Conservation (phyloP, 2,888 invertebrate genomes). For the Sthenelais limicola region DNA sequence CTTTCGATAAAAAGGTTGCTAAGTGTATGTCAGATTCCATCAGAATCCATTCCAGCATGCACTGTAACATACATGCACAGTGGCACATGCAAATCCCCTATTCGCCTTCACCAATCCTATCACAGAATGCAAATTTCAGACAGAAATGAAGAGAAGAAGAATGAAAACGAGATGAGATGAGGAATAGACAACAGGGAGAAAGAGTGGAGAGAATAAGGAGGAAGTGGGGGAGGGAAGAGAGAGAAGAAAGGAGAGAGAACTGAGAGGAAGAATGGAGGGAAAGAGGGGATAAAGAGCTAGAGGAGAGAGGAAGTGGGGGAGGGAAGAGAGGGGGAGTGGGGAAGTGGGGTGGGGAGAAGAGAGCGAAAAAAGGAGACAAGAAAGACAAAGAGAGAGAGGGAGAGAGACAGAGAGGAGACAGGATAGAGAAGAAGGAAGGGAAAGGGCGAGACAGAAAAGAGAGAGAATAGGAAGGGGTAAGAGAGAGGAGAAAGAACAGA, state of each 20-base stretch:
- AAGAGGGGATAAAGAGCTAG: background rate
- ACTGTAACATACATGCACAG: no score
- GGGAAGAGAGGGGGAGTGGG: no score
- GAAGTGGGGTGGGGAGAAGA: background rate
- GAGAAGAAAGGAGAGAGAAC: background rate
- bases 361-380: background rate
- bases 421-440: background rate
- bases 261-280: slow-evolving; percentile 1
- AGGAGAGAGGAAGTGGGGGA: background rate
- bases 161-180: no score
- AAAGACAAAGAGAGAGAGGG: slow-evolving; percentile 7
- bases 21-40: no score
- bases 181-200: no score
- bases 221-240: background rate
- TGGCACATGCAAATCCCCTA: no score
- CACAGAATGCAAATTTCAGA: no score
- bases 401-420: background rate
- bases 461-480: background rate
- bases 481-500: background rate
- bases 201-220: no score
- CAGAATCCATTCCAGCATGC: no score
- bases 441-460: background rate
- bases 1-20: no score
- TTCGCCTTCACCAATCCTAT: no score
- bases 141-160: no score